These are phyloP conservation scores for Drosophila emarginata DNA, from an alignment of 2,888 invertebrate species.

Conservation along the genomic window DNA sequence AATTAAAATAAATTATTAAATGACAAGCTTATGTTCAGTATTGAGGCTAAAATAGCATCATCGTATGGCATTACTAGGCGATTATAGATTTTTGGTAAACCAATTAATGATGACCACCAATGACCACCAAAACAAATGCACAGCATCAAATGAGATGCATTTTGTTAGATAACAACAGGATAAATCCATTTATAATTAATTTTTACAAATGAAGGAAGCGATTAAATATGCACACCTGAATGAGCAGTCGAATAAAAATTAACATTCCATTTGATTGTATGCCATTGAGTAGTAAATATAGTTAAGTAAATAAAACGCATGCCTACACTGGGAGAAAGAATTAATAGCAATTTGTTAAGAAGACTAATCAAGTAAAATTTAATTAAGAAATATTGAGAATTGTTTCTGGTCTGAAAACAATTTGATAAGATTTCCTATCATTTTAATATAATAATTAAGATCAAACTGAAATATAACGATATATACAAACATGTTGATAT, in stretches of 20 bases:
- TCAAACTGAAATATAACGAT: no score
- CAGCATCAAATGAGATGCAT: slow-evolving; percentile 11
- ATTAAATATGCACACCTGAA: slow-evolving; percentile 42
- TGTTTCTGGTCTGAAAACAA: not conserved
- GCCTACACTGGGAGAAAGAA: not conserved
- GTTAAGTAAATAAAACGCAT: not conserved
- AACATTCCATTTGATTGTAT: slow-evolving; percentile 1
- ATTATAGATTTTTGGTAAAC: slow-evolving; percentile 32
- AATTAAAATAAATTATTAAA: slow-evolving; percentile 51
- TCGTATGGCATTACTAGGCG: slow-evolving; percentile 1
- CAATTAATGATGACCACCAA: no score
- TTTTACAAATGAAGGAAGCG: slow-evolving; percentile 42
- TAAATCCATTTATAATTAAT: slow-evolving; percentile 53
- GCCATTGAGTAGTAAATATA: not conserved
- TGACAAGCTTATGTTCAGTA: not conserved
- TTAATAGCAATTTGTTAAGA: no score
- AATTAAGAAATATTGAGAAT: no score
- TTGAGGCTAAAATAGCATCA: slow-evolving; percentile 9
- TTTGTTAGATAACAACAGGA: slow-evolving; percentile 25
- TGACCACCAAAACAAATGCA: slow-evolving; percentile 9
- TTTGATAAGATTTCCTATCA: no score
- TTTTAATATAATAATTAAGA: no score
- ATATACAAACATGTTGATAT: no score
- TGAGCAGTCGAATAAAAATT: slow-evolving; percentile 14
- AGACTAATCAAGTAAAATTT: no score